Conservation (phyloP, 2,113 vertebrate genomes). For the Mesembrinibis cayennensis region DNA sequence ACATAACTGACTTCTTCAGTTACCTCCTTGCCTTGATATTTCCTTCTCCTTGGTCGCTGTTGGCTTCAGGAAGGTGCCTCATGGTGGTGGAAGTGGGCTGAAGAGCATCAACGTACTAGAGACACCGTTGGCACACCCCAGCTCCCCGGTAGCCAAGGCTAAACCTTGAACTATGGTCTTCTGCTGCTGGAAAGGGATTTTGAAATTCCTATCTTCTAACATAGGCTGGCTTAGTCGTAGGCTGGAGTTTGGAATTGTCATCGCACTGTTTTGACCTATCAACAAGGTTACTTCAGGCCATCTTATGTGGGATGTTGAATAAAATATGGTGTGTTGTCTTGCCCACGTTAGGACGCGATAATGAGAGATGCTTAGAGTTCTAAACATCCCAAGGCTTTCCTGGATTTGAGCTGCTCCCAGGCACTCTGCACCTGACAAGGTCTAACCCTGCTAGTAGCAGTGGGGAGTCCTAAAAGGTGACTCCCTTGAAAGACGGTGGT, state of each 20-base stretch:
- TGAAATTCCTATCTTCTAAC: not conserved
- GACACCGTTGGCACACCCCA: not conserved
- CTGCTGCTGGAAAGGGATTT: not conserved
- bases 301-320: not conserved
- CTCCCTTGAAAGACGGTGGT: not conserved
- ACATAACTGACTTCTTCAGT: not conserved
- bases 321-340: not conserved
- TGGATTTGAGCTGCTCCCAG: not conserved
- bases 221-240: not conserved
- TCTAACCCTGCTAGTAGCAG: not conserved
- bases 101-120: not conserved
- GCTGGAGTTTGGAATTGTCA: not conserved
- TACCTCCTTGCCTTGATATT: not conserved
- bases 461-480: not conserved
- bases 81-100: not conserved
- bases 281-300: not conserved
- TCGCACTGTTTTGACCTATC: not conserved
- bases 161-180: not conserved
- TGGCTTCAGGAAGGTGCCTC: not conserved
- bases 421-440: not conserved
- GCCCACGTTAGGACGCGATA: rapidly evolving
- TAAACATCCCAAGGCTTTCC: not conserved
- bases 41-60: rapidly evolving
- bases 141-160: not conserved
- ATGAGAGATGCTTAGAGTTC: not conserved